Percentiles rank a stretch among this genome's conserved stretches.
phyloP scores from a whole-genome alignment of 2,888 invertebrate species.

The Dryobota labecula region DNA sequence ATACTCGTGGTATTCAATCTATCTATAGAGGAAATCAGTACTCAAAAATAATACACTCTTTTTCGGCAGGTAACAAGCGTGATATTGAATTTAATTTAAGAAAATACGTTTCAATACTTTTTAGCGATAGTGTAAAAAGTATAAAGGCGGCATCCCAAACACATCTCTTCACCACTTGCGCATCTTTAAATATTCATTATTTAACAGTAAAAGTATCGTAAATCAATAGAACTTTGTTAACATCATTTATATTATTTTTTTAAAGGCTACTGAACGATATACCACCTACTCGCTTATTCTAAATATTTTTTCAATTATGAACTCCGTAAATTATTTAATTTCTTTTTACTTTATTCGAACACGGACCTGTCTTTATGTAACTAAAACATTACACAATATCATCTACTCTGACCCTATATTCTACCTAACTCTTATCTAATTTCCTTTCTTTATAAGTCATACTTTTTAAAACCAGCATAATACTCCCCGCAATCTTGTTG shows the following conservation, averaged over 20 bases:
- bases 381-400: not conserved
- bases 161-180: not conserved
- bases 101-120: too few relatives aligned
- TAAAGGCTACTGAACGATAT: not conserved
- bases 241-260: not conserved
- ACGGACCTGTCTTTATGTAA: not conserved
- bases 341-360: not conserved
- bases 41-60: not conserved
- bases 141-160: not conserved
- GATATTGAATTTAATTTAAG: too few relatives aligned
- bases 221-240: not conserved
- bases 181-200: not conserved
- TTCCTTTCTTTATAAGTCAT: conserved; percentile 3
- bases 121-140: conserved; percentile 14
- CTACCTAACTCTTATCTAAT: not conserved
- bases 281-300: not conserved
- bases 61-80: too few relatives aligned
- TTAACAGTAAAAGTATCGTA: not conserved
- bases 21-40: not conserved
- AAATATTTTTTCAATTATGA: not conserved
- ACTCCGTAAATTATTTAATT: not conserved
- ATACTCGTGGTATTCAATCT: not conserved
- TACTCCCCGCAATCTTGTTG: not conserved
- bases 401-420: not conserved
- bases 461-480: conserved; percentile 2